Evolutionary conservation across 2,888 invertebrate species (phyloP).

Genomic region (Neria commutata): DNA sequence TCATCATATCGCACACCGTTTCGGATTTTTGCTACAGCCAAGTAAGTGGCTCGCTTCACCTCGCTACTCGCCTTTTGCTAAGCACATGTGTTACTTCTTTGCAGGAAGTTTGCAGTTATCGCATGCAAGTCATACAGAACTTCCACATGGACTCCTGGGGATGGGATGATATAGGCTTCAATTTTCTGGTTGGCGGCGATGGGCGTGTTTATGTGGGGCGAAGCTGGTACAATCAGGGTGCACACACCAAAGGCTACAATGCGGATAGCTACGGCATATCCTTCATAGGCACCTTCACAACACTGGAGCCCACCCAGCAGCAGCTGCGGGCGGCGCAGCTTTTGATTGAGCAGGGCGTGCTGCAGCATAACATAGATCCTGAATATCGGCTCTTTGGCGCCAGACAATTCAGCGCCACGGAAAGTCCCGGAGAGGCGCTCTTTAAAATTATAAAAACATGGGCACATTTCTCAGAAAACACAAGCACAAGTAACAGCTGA

Average conservation of each 20-base stretch:
- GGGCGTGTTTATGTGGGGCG: slow-evolving; percentile 75
- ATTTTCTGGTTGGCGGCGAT: slow-evolving; percentile 80
- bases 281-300: slow-evolving; percentile 74
- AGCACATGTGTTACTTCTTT: background rate
- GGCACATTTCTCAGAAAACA: slow-evolving; percentile 71
- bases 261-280: slow-evolving; percentile 71
- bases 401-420: slow-evolving; percentile 69
- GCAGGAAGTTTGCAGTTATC: slow-evolving; percentile 67
- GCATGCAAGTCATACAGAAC: slow-evolving; percentile 63
- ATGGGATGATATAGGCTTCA: slow-evolving; percentile 77
- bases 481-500: too few species aligned
- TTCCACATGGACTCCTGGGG: slow-evolving; percentile 71
- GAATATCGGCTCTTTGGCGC: slow-evolving; percentile 74
- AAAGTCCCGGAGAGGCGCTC: slow-evolving; percentile 73
- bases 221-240: slow-evolving; percentile 75
- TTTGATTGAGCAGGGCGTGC: slow-evolving; percentile 69
- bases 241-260: slow-evolving; percentile 74
- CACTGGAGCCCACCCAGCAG: slow-evolving; percentile 63
- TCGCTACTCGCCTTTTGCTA: background rate
- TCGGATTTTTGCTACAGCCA: slow-evolving; percentile 67
- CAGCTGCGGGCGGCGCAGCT: slow-evolving; percentile 68
- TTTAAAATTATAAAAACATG: slow-evolving; percentile 70
- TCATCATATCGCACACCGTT: slow-evolving; percentile 72
- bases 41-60: slow-evolving; percentile 60
- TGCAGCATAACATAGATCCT: slow-evolving; percentile 66